phyloP scores from a whole-genome alignment of 37 sponge, comb jelly and placozoan genomes.

The Axinella damicornis region DNA sequence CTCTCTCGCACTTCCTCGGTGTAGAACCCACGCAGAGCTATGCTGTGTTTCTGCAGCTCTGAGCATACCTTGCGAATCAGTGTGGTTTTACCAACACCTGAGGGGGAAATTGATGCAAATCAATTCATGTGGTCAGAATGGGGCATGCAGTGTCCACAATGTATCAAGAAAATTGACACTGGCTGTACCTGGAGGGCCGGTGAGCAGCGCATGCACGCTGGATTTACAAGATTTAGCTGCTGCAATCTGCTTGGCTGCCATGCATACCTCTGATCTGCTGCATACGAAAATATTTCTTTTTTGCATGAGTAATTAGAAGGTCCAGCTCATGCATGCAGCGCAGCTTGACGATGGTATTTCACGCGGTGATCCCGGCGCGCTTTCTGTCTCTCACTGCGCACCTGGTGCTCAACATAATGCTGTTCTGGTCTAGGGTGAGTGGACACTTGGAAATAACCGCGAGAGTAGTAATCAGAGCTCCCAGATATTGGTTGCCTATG shows the following conservation, averaged over 20 bases:
- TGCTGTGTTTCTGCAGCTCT: slow-evolving; percentile 14
- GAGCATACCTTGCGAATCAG: slow-evolving; percentile 43
- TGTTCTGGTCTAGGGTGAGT: slow-evolving; percentile 85
- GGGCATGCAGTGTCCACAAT: too few species aligned
- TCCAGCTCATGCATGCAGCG: not conserved
- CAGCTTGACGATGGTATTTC: slow-evolving; percentile 35
- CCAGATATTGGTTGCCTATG: too few species aligned
- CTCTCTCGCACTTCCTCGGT: slow-evolving; percentile 60
- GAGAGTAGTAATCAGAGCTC: too few species aligned
- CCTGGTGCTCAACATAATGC: slow-evolving; percentile 74
- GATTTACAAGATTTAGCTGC: not conserved
- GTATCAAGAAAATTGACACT: too few species aligned
- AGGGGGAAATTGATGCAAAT: too few species aligned
- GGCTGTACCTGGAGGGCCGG: slow-evolving; percentile 59
- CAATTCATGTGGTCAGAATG: too few species aligned
- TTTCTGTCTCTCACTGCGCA: slow-evolving; percentile 86
- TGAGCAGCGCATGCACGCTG: slow-evolving; percentile 45
- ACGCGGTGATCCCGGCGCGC: slow-evolving; percentile 72
- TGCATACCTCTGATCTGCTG: not conserved
- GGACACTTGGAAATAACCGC: too few species aligned
- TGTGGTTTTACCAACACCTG: slow-evolving; percentile 78
- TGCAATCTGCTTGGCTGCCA: not conserved
- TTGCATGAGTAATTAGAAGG: slow-evolving; percentile 21
- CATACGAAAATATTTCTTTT: slow-evolving; percentile 15
- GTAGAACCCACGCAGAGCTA: slow-evolving; percentile 53